A percentile compares a stretch with the other conserved stretches of the same genome.
These are phyloP conservation scores for Habropoda laboriosa DNA, from an alignment of 1,140 invertebrate species.

Conservation along the genomic window DNA sequence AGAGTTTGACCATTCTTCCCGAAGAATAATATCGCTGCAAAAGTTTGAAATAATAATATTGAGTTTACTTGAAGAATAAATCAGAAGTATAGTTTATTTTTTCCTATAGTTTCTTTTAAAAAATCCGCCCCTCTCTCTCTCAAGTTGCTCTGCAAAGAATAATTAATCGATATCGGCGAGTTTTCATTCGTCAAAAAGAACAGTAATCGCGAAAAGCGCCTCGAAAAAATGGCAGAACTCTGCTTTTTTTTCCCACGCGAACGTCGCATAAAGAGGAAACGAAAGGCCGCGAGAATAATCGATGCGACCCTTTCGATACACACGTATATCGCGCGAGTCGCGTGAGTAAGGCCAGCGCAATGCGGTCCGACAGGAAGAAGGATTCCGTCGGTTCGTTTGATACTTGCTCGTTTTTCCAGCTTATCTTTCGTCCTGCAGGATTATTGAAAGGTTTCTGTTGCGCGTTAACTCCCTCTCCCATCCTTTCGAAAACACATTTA, in stretches of 20 bases:
- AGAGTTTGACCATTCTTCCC: too few species aligned
- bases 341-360: conserved; percentile 48
- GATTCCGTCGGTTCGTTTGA: conserved; percentile 40
- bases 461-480: conserved; percentile 1
- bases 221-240: too few species aligned
- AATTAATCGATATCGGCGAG: too few species aligned
- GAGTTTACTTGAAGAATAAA: too few species aligned
- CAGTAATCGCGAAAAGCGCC: too few species aligned
- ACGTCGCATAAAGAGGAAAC: background rate
- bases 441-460: conserved; percentile 42
- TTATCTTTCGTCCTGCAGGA: conserved; percentile 30
- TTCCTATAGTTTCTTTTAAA: too few species aligned
- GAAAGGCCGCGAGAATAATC: background rate
- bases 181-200: too few species aligned
- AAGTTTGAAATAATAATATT: too few species aligned
- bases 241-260: background rate
- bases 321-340: background rate
- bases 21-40: too few species aligned
- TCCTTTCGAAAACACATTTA: background rate
- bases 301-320: conserved; percentile 15
- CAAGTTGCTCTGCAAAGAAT: too few species aligned
- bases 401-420: conserved; percentile 33
- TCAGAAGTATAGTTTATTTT: too few species aligned
- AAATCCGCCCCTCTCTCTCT: too few species aligned
- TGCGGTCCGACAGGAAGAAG: conserved; percentile 53